phyloP scores from a whole-genome alignment of 2,113 vertebrate species.

The Vanacampus margaritifer region DNA sequence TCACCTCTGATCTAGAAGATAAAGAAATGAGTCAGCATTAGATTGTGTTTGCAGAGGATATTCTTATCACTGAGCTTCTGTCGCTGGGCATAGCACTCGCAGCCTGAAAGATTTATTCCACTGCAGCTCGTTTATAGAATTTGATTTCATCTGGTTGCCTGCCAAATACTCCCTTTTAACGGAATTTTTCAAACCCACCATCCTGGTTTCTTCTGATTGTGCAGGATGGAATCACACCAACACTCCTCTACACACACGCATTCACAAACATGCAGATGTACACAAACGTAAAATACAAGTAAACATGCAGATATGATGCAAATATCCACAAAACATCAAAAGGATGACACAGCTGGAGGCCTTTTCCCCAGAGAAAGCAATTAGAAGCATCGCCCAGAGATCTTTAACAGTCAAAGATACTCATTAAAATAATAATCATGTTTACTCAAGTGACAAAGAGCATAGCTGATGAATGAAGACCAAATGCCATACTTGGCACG shows the following conservation, averaged over 20 bases:
- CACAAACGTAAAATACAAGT: neutral
- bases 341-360: constrained; percentile 45
- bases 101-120: constrained; percentile 57
- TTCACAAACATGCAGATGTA: neutral
- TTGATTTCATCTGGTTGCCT: constrained; percentile 59
- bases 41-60: constrained; percentile 27
- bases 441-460: constrained; percentile 58
- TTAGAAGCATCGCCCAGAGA: constrained; percentile 59
- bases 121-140: constrained; percentile 63
- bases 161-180: constrained; percentile 61
- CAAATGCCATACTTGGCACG: constrained; percentile 22
- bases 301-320: neutral
- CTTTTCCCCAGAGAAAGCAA: constrained; percentile 41
- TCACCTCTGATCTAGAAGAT: neutral
- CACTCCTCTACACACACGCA: constrained; percentile 5
- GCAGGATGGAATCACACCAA: constrained; percentile 20
- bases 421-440: constrained; percentile 57
- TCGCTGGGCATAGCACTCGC: constrained; percentile 24
- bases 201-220: constrained; percentile 1
- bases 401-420: constrained; percentile 52
- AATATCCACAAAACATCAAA: constrained; percentile 45
- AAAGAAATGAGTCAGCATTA: constrained; percentile 25
- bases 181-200: constrained; percentile 23
- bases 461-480: constrained; percentile 57
- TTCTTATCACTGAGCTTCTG: constrained; percentile 37